Conservation (phyloP, 2,888 invertebrate species). For the Tetragonisca angustula region DNA sequence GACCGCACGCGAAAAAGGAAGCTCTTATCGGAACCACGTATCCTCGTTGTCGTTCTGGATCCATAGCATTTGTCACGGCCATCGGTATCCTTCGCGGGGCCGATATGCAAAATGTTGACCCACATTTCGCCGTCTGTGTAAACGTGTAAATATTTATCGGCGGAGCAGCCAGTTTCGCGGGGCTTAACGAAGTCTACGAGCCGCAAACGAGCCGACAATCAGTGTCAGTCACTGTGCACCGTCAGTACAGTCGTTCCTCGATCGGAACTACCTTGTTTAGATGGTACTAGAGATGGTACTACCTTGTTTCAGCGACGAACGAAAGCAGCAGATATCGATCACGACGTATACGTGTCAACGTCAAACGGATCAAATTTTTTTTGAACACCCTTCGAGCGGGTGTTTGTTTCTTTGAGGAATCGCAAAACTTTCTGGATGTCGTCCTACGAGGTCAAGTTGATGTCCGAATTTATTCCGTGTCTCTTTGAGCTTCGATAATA, state of each 20-base stretch:
- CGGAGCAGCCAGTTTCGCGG: conserved; percentile 42
- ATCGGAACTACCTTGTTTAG: too few species aligned
- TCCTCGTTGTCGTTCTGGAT: conserved; percentile 59
- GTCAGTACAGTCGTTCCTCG: conserved; percentile 4
- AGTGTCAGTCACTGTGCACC: conserved; percentile 34
- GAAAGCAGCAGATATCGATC: neutral
- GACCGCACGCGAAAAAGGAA: conserved; percentile 52
- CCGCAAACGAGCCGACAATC: conserved; percentile 41
- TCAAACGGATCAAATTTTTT: conserved; percentile 6
- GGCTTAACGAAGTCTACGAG: conserved; percentile 51
- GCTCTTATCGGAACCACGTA: conserved; percentile 60
- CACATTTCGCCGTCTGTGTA: conserved; percentile 53
- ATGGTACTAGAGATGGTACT: too few species aligned
- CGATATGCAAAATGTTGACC: conserved; percentile 72
- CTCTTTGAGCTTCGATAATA: too few species aligned
- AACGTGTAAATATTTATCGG: conserved; percentile 70
- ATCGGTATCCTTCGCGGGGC: conserved; percentile 51
- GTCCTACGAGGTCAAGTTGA: too few species aligned
- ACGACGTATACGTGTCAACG: neutral
- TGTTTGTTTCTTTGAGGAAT: too few species aligned
- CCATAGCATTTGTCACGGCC: conserved; percentile 64
- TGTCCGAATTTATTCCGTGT: too few species aligned
- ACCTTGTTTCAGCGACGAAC: conserved; percentile 3
- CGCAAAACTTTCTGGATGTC: too few species aligned
- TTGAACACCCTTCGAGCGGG: too few species aligned